A percentile compares a stretch with the other conserved stretches of the same genome.
These are phyloP conservation scores for Phycodurus eques DNA, from an alignment of 2,113 vertebrate genomes.

Conservation along the genomic window DNA sequence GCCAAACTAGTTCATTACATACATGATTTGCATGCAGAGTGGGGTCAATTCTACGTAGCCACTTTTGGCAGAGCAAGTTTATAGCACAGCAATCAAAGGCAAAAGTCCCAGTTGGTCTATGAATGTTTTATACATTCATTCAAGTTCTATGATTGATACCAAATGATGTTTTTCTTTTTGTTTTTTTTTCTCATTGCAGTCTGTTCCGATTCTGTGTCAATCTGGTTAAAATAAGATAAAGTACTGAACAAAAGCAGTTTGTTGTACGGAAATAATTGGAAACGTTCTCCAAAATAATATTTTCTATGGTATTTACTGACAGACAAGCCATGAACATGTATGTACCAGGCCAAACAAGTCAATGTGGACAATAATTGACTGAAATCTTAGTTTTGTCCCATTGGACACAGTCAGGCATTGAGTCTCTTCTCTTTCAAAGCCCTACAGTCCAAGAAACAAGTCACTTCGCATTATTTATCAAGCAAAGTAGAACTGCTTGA, in stretches of 20 bases:
- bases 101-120: constrained; percentile 19
- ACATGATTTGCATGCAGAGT: constrained; percentile 20
- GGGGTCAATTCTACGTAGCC: constrained; percentile 56
- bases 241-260: constrained; percentile 51
- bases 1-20: not conserved
- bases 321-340: constrained; percentile 39
- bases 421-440: not conserved
- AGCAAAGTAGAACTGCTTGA: constrained; percentile 3
- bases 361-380: not conserved
- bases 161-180: constrained; percentile 11
- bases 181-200: constrained; percentile 11
- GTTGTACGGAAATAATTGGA: not conserved
- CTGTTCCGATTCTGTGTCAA: constrained; percentile 50
- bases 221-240: constrained; percentile 23
- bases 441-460: not conserved
- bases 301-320: constrained; percentile 60
- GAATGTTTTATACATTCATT: constrained; percentile 1
- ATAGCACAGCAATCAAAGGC: constrained; percentile 57
- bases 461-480: not conserved
- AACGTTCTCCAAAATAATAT: not conserved
- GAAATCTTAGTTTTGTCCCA: not conserved
- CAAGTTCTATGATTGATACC: too few species aligned
- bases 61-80: constrained; percentile 68
- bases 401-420: not conserved
- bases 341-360: constrained; percentile 36